Base-by-base conservation (phyloP, 1,140 invertebrate species). In the Drosophila tristis region DNA sequence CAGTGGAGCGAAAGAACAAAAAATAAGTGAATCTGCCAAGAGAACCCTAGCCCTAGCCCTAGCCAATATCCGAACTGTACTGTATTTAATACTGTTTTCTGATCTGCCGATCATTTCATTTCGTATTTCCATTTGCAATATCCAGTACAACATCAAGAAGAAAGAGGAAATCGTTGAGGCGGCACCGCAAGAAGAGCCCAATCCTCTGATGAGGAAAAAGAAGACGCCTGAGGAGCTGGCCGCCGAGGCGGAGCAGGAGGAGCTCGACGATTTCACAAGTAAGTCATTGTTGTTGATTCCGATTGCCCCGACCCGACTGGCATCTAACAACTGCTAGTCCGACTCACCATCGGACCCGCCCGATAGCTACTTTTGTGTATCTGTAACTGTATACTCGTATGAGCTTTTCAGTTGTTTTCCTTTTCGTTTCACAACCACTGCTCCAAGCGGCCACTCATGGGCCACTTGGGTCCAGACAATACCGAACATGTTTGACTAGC, bases 201-300 rank as follows among this genome's bases (percentile, higher is more conserved):
- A 98, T 93, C 97, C 95, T 53, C 93, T 96, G 90, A 98, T 97
- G 98, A 95, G 98, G 87, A 98, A 98, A 94, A 99, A 98, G 93
- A 99, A 99, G 93, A 99, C 98, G 42, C 98, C 98, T 0, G 98
- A 98, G 92, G 98, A 99, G 92, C 93, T 99, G 68, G 98, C 98
- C 43, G 95, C 97, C 20, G 98, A 99, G 92, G 97, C 97, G 9
- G 98, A 98, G 93, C 96, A 96, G 45, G 98, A 97, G 90, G 97
- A 98, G 87, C 96, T 98, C 93, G 97, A 98, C 91, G 98, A 99
- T 92, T 98, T 99, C 93, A 98, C 98, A 93, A 99, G 98, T 99
- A 94, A 96, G 96, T 95, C 45, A 26, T 63, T 47, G 43, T 16
- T 54, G 47, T 49, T 48, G 42, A 49, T 55, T 51, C 42, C 25